Evolutionary conservation across 2,113 vertebrate genomes (phyloP).

Genomic region (Pseudorectes ferrugineus): DNA sequence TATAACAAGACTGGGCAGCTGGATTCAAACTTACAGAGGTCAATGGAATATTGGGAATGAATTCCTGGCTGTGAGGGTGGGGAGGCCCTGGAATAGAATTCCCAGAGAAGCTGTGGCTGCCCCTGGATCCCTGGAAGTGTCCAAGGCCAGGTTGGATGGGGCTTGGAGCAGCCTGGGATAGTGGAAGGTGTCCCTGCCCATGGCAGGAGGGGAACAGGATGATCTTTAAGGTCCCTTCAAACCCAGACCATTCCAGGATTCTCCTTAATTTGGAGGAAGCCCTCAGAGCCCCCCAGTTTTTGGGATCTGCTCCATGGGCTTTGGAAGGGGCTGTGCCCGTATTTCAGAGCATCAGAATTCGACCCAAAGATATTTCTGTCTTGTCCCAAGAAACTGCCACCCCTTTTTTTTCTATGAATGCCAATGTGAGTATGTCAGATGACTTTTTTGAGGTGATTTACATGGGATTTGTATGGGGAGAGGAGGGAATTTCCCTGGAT

Average conservation of each 20-base stretch:
- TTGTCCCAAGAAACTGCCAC: neutral
- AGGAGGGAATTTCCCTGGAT: slow-evolving; percentile 23
- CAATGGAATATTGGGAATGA: neutral
- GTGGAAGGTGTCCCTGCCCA: neutral
- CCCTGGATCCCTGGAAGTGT: neutral
- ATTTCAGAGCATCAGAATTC: neutral
- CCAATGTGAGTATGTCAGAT: neutral
- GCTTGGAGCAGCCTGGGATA: rapidly evolving
- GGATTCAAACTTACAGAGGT: neutral
- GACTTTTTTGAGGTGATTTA: neutral
- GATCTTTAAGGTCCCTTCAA: neutral
- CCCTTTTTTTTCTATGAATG: neutral
- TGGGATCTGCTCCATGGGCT: rapidly evolving
- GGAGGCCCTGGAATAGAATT: rapidly evolving
- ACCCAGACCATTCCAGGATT: neutral
- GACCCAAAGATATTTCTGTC: neutral
- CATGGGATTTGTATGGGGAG: neutral
- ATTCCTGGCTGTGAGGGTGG: neutral
- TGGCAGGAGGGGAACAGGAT: neutral
- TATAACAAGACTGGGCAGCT: neutral
- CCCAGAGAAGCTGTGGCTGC: neutral
- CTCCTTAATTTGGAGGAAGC: neutral
- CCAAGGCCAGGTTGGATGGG: rapidly evolving
- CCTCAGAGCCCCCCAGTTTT: neutral
- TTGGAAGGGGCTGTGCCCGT: neutral